Conservation (phyloP, 2,113 vertebrate genomes). For the Tragulus kanchil region DNA sequence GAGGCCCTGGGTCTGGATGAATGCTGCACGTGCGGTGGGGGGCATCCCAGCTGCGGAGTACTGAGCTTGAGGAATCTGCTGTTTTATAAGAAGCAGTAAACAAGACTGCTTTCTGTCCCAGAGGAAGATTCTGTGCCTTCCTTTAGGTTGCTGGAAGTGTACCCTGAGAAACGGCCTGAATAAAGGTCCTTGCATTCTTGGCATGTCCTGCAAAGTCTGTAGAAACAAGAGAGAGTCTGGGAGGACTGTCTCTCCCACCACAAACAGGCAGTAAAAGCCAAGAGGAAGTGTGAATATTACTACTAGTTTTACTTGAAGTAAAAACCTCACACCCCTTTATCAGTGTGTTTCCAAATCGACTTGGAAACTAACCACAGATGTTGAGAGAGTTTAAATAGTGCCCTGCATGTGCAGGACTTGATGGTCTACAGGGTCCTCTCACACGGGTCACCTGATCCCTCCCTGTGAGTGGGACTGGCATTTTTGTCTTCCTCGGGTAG, state of each 20-base stretch:
- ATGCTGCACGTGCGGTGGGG: background rate
- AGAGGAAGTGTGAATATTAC: background rate
- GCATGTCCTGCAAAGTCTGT: background rate
- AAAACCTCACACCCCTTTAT: background rate
- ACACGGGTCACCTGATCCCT: background rate
- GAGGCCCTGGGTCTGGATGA: background rate
- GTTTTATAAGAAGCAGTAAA: background rate
- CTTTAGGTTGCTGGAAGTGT: background rate
- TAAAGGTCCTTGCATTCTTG: background rate
- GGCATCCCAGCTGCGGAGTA: background rate
- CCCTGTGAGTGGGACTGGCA: background rate
- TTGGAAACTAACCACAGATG: constrained; percentile 17
- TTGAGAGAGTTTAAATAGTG: background rate
- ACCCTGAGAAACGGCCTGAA: background rate
- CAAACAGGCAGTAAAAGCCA: background rate
- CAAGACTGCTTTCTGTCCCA: background rate
- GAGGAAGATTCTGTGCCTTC: background rate
- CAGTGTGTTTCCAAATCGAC: constrained; percentile 32
- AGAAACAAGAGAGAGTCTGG: background rate
- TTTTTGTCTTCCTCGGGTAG: background rate
- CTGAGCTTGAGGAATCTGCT: background rate
- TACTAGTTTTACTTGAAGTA: constrained; percentile 42
- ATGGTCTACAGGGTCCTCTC: background rate
- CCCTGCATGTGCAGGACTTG: background rate
- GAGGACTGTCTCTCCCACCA: background rate